Evolutionary conservation across 2,888 invertebrate genomes (phyloP).

Genomic region (Troides helena): DNA sequence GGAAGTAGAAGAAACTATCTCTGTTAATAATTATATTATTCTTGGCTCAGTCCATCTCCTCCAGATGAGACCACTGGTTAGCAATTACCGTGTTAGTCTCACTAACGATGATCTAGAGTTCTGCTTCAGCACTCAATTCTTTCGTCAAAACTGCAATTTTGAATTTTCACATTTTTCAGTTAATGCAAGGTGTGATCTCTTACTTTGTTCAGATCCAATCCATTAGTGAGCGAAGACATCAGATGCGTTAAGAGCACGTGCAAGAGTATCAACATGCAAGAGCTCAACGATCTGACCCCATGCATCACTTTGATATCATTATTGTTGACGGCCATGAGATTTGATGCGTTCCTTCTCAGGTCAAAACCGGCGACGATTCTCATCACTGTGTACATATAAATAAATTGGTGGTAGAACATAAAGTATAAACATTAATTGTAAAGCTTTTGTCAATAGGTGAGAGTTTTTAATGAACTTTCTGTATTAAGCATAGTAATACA

Average conservation of each 20-base stretch:
- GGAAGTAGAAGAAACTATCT: too few relatives aligned
- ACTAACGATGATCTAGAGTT: too few relatives aligned
- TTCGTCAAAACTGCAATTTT: too few relatives aligned
- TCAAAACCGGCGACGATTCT: constrained; percentile 40
- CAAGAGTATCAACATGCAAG: constrained; percentile 30
- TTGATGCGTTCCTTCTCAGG: constrained; percentile 38
- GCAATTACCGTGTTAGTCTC: too few relatives aligned
- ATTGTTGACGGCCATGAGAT: constrained; percentile 35
- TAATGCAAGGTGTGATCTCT: constrained; percentile 9
- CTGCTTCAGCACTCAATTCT: too few relatives aligned
- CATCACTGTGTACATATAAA: constrained; percentile 1
- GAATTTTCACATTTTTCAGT: too few relatives aligned
- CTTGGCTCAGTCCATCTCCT: too few relatives aligned
- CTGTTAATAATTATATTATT: too few relatives aligned
- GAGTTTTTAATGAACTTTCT: too few relatives aligned
- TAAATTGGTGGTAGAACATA: not conserved
- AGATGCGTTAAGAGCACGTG: constrained; percentile 36
- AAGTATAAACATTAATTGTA: not conserved
- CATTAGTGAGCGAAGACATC: constrained; percentile 36
- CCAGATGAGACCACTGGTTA: too few relatives aligned
- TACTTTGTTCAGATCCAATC: constrained; percentile 40
- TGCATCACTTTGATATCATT: constrained; percentile 42
- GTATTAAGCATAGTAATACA: too few relatives aligned
- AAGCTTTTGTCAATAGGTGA: too few relatives aligned
- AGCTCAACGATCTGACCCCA: constrained; percentile 36